phyloP scores from a whole-genome alignment of 2,888 invertebrate species.

The Chloroclystis v-ata region DNA sequence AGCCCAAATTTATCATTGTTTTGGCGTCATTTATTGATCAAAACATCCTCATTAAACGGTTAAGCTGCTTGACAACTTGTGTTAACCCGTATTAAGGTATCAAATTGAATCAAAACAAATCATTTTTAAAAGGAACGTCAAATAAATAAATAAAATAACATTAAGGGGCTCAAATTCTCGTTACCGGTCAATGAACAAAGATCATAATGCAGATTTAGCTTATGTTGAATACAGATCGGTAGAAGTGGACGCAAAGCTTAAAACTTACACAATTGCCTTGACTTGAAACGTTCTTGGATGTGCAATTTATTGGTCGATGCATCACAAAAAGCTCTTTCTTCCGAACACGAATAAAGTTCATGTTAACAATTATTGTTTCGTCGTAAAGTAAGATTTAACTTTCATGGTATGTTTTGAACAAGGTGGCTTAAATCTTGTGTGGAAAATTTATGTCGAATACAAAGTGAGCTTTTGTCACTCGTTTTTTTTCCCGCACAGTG shows the following conservation, averaged over 20 bases:
- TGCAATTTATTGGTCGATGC: conserved; percentile 52
- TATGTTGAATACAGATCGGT: not conserved
- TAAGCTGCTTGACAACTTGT: conserved; percentile 2
- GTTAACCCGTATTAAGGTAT: not conserved
- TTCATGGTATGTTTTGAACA: conserved; percentile 20
- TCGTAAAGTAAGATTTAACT: conserved; percentile 28
- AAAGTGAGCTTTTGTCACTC: too few species aligned
- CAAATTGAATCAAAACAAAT: not conserved
- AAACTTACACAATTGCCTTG: conserved; percentile 42
- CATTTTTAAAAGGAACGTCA: not conserved
- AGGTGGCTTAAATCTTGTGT: conserved; percentile 6
- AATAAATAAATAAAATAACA: not conserved
- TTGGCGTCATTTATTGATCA: conserved; percentile 49
- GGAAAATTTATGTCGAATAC: conserved; percentile 13
- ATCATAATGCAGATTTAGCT: conserved; percentile 4
- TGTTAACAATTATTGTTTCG: conserved; percentile 34
- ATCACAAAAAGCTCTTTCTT: conserved; percentile 43
- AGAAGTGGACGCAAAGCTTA: conserved; percentile 19
- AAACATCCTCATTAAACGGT: conserved; percentile 41
- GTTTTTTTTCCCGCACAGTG: not conserved
- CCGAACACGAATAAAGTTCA: conserved; percentile 40
- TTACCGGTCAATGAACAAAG: conserved; percentile 1
- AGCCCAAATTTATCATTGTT: conserved; percentile 39
- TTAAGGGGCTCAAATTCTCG: not conserved
- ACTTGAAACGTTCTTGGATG: conserved; percentile 42